Evolutionary conservation across 2,888 invertebrate species (phyloP).

Genomic region (Athalia rosae): DNA sequence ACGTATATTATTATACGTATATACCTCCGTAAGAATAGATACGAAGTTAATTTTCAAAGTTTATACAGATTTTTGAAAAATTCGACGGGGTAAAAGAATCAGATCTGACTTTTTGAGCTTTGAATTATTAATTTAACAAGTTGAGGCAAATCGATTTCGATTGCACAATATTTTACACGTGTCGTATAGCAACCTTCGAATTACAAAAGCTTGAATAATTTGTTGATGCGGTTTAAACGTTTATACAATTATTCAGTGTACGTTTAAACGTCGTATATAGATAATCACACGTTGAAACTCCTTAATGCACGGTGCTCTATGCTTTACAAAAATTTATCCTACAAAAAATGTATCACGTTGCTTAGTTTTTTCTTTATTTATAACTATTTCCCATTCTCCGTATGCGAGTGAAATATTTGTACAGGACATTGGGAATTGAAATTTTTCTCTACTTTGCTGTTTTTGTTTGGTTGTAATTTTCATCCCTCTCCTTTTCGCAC

Average conservation of each 20-base stretch:
- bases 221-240: constrained; percentile 35
- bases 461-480: not conserved
- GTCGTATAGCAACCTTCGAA: not conserved
- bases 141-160: constrained; percentile 18
- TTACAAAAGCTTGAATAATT: not conserved
- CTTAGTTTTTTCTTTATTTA: not conserved
- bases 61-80: constrained; percentile 1
- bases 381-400: constrained; percentile 36
- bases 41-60: constrained; percentile 30
- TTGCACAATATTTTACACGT: not conserved
- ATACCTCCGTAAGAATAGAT: not conserved
- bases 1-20: not conserved
- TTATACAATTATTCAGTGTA: constrained; percentile 44
- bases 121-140: not conserved
- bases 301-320: not conserved
- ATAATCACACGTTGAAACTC: not conserved
- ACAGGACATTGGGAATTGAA: constrained; percentile 41
- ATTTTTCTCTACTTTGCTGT: not conserved
- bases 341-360: not conserved
- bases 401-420: constrained; percentile 20
- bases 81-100: not conserved
- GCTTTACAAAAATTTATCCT: not conserved
- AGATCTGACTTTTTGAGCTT: constrained; percentile 16
- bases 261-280: constrained; percentile 29
- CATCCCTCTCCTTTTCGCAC: not conserved